A percentile compares a stretch with the other conserved stretches of the same genome.
Conservation (phyloP, 2,888 invertebrate genomes). For the Parnassius smintheus region DNA sequence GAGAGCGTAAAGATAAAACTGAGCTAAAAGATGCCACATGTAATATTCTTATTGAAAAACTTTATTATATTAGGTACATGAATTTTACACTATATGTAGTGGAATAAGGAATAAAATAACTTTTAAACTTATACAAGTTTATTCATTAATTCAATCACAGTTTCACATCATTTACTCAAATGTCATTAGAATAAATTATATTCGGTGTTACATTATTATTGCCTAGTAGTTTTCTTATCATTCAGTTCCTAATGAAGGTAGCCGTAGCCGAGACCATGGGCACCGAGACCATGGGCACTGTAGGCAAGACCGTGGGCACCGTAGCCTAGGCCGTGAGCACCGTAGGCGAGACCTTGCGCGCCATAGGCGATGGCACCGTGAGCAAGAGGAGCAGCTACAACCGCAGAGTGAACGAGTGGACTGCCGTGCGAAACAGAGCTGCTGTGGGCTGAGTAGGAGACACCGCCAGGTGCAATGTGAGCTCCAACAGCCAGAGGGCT, state of each 20-base stretch:
- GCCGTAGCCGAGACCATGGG: slow-evolving; percentile 29
- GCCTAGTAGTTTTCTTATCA: slow-evolving; percentile 20
- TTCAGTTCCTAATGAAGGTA: slow-evolving; percentile 23
- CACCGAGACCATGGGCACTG: slow-evolving; percentile 36
- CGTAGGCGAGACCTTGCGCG: slow-evolving; percentile 29
- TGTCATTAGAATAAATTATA: slow-evolving; percentile 25
- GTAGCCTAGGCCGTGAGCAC: slow-evolving; percentile 37
- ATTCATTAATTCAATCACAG: slow-evolving; percentile 25
- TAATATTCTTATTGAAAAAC: too few species aligned
- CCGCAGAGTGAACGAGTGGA: slow-evolving; percentile 43
- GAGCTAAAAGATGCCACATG: too few species aligned
- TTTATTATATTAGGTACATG: too few species aligned
- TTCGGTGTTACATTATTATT: slow-evolving; percentile 25
- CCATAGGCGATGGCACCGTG: slow-evolving; percentile 32
- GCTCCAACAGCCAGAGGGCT: slow-evolving; percentile 36
- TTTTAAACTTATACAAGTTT: slow-evolving; percentile 25
- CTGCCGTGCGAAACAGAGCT: background rate
- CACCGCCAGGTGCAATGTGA: background rate
- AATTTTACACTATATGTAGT: background rate
- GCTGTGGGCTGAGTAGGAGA: background rate
- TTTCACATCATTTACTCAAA: slow-evolving; percentile 25
- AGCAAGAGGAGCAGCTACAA: slow-evolving; percentile 42
- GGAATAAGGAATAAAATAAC: slow-evolving; percentile 1
- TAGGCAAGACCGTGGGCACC: slow-evolving; percentile 37
- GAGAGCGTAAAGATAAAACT: too few species aligned